Conservation (phyloP, 2,797 vertebrate species). For the Melanotaenia nigrans region DNA sequence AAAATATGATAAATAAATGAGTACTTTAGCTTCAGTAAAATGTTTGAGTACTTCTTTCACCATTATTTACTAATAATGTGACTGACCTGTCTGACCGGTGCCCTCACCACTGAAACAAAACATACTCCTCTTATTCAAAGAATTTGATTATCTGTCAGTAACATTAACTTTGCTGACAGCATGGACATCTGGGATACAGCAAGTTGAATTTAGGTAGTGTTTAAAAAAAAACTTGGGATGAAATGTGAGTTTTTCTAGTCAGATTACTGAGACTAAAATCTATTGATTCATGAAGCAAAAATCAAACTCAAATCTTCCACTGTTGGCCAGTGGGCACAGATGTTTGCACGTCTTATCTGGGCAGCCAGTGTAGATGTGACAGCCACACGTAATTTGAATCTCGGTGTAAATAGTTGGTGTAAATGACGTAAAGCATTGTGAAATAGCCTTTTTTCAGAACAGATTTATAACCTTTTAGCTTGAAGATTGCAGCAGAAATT, state of each 20-base stretch:
- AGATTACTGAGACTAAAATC: neutral
- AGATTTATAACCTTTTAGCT: neutral
- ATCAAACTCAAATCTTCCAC: neutral
- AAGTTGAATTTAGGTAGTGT: neutral
- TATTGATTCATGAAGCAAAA: too few relatives aligned
- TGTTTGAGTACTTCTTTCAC: neutral
- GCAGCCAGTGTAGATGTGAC: neutral
- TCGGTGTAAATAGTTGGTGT: neutral
- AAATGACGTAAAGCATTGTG: neutral
- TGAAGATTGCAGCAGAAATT: slow-evolving; percentile 11
- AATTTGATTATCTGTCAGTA: neutral
- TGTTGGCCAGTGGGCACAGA: too few relatives aligned
- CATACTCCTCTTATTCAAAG: neutral
- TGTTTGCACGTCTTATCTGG: neutral
- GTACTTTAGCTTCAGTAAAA: neutral
- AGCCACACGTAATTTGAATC: neutral
- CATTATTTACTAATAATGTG: neutral
- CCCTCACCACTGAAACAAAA: neutral
- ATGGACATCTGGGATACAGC: neutral
- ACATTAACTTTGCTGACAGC: neutral
- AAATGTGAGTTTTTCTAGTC: neutral
- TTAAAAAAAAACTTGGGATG: neutral
- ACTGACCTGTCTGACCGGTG: too few relatives aligned
- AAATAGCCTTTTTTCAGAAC: slow-evolving; percentile 9
- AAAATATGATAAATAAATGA: neutral